phyloP scores from a whole-genome alignment of 2,113 vertebrate species.

The Cebidichthys violaceus region DNA sequence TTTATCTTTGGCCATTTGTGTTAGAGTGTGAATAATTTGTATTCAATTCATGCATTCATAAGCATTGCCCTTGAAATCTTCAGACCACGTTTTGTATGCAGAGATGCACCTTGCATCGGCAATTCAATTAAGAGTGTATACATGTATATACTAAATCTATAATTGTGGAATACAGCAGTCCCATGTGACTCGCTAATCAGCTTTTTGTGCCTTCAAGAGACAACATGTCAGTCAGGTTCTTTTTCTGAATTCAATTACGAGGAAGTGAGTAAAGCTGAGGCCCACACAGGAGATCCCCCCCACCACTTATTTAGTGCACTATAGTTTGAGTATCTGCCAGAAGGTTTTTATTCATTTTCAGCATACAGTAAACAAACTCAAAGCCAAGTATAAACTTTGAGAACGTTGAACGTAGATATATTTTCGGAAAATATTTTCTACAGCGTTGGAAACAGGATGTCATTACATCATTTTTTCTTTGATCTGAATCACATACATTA shows the following conservation, averaged over 20 bases:
- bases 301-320: background rate
- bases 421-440: background rate
- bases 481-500: conserved; percentile 12
- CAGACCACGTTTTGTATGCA: conserved; percentile 60
- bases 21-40: conserved; percentile 1
- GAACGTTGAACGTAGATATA: background rate
- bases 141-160: conserved; percentile 60
- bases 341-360: background rate
- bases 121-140: conserved; percentile 66
- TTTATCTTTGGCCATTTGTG: conserved; percentile 8
- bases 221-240: conserved; percentile 63
- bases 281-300: conserved; percentile 2
- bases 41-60: conserved; percentile 2
- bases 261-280: conserved; percentile 42
- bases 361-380: background rate
- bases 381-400: background rate
- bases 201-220: conserved; percentile 64
- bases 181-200: conserved; percentile 63
- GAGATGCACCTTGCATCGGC: conserved; percentile 11
- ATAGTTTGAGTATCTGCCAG: background rate
- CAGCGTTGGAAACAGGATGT: background rate
- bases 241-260: conserved; percentile 41
- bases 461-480: background rate
- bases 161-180: conserved; percentile 48
- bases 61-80: conserved; percentile 63